phyloP scores from a whole-genome alignment of 2,113 vertebrate genomes.

The Eidolon helvum region DNA sequence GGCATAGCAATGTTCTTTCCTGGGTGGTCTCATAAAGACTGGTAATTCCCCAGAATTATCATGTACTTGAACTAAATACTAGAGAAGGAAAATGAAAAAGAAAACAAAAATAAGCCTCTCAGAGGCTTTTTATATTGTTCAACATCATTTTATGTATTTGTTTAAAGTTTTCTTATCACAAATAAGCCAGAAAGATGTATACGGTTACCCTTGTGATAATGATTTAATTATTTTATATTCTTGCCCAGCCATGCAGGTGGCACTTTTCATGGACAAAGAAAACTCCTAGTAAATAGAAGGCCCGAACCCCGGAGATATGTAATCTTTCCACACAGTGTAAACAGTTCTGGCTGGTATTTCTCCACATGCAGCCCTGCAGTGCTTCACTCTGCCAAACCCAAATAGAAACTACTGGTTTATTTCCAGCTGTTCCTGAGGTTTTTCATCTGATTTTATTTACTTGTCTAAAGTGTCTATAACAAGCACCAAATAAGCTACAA shows the following conservation, averaged over 20 bases:
- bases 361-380: slow-evolving; percentile 57
- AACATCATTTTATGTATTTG: slow-evolving; percentile 71
- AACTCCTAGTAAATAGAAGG: slow-evolving; percentile 78
- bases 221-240: slow-evolving; percentile 80
- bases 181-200: slow-evolving; percentile 77
- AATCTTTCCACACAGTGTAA: slow-evolving; percentile 77
- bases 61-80: slow-evolving; percentile 75
- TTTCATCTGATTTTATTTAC: slow-evolving; percentile 83
- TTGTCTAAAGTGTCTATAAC: slow-evolving; percentile 76
- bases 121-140: slow-evolving; percentile 47
- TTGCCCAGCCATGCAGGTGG: slow-evolving; percentile 63
- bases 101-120: slow-evolving; percentile 48
- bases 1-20: not conserved
- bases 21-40: slow-evolving; percentile 59
- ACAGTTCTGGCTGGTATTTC: slow-evolving; percentile 73
- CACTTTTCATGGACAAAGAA: slow-evolving; percentile 43
- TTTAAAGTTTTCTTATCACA: slow-evolving; percentile 78
- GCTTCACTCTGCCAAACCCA: slow-evolving; percentile 75
- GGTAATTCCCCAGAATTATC: slow-evolving; percentile 78
- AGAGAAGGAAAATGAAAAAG: slow-evolving; percentile 75
- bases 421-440: slow-evolving; percentile 74
- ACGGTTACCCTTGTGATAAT: slow-evolving; percentile 78
- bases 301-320: slow-evolving; percentile 67
- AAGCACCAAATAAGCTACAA: slow-evolving; percentile 75
- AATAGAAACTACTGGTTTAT: slow-evolving; percentile 79